Base-by-base conservation (phyloP, 2,113 vertebrate species). In the Benitochromis conjunctus region DNA sequence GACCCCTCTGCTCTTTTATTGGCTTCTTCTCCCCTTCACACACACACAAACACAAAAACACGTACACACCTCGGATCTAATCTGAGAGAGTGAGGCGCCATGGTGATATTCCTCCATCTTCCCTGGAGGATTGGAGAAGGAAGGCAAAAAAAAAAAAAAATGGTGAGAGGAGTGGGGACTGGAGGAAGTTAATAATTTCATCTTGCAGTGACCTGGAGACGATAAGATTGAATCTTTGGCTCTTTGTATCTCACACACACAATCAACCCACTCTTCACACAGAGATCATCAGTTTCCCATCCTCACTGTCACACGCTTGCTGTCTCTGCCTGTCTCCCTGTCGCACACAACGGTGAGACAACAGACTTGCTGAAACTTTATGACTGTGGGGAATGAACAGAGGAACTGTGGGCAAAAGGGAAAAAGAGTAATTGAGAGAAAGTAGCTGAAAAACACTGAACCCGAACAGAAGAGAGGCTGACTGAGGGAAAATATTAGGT, bases 1-100 rank as follows among this genome's bases (percentile, higher is more conserved):
- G 95, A 96, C 96, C 96, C 86, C 86, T 79, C 80, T 92, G 94
- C 91, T 93, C 93, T 92, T 90, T 94, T 91, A 93, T 90, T 94
- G 92, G 90, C 90, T 93, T 90, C 80, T 79, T 94, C 91, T 88
- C 82, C 54, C 86, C 77, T 87, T 85, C 83, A 46, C 84, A 81
- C 91, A 86, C 78, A 89, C 81, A 71, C 79, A 78, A 56, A 80
- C 69, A 83, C 74, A 81, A 79, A 90, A 53, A 86, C 80, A 85
- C 79, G 87, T 21, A 46, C 51, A 71, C 77, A 91, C 87, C 89
- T 91, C 92, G 86, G 93, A 95, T 95, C 93, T 95, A 95, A 95
- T 95, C 92, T 90, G 87, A 84, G 85, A 90, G 92, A 89, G 83
- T 86, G 84, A 82, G 82, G 79, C 90, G 87, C 91, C 64, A 13